Percentiles rank a stretch among this genome's conserved stretches.
phyloP scores from a whole-genome alignment of 2,797 vertebrate species.

The Todus mexicanus region DNA sequence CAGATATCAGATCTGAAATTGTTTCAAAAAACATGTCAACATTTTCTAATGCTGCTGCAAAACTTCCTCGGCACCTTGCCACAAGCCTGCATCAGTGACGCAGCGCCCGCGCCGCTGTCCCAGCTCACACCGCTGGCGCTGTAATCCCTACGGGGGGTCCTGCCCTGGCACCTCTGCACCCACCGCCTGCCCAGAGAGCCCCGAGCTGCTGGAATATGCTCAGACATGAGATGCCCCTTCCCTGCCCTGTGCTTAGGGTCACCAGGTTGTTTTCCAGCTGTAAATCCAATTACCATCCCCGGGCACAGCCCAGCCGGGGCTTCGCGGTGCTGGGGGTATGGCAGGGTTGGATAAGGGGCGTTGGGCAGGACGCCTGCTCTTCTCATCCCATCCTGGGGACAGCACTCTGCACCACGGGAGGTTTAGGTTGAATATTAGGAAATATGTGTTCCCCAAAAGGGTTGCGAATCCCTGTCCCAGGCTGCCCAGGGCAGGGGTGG shows the following conservation, averaged over 20 bases:
- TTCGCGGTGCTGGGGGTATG: not conserved
- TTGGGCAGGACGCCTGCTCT: not conserved
- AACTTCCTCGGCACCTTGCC: slow-evolving; percentile 65
- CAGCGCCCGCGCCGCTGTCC: not conserved
- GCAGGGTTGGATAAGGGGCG: not conserved
- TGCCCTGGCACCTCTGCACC: not conserved
- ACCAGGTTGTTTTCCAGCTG: not conserved
- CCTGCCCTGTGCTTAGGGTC: fast-evolving
- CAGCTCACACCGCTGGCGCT: not conserved
- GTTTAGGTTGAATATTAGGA: not conserved
- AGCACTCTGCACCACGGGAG: not conserved
- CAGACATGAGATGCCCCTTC: not conserved
- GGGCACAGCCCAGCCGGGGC: not conserved
- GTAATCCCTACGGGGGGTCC: not conserved
- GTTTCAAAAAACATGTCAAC: slow-evolving; percentile 82
- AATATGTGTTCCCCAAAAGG: not conserved
- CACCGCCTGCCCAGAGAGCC: not conserved
- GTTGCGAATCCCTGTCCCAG: not conserved
- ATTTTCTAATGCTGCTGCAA: slow-evolving; percentile 76
- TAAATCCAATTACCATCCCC: not conserved
- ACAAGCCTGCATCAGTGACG: not conserved
- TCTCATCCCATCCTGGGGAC: not conserved
- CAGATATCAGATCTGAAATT: slow-evolving; percentile 83
- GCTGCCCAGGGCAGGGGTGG: not conserved
- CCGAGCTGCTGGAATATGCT: not conserved